These are phyloP conservation scores for Hypsibius dujardini DNA, from an alignment of 1,140 invertebrate genomes.

Conservation along the genomic window DNA sequence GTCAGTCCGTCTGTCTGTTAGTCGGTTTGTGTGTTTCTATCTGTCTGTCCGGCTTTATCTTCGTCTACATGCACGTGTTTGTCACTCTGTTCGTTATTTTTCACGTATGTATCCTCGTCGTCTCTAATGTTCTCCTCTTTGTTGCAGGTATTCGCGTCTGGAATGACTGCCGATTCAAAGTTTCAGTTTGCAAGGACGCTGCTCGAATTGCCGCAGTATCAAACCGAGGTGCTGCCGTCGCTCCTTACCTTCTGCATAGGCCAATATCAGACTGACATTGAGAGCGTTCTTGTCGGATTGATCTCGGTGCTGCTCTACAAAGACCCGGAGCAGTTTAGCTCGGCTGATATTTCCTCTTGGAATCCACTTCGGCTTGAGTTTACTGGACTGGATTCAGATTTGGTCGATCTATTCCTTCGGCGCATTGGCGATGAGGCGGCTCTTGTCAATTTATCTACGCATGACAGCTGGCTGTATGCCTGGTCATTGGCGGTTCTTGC, in stretches of 20 bases:
- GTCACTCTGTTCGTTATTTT: neutral
- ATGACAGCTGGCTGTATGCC: no score
- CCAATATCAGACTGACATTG: neutral
- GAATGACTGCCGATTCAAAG: neutral
- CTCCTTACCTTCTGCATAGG: neutral
- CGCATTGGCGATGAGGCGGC: constrained; percentile 21
- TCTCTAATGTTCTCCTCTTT: no score
- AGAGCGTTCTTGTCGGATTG: neutral
- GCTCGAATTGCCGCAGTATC: neutral
- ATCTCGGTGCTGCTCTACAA: neutral
- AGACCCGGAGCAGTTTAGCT: neutral
- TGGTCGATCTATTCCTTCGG: neutral
- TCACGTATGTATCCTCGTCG: no score
- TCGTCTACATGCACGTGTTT: neutral
- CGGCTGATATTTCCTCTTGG: neutral
- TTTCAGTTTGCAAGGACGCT: neutral
- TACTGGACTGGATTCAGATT: neutral
- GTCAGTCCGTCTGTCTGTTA: no score
- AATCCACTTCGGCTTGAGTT: neutral
- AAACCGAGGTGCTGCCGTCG: neutral
- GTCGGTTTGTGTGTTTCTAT: no score
- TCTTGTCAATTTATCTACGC: neutral
- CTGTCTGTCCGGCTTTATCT: neutral
- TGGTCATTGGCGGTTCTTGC: neutral
- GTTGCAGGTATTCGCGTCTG: neutral